Base-by-base conservation (phyloP, 92 coral and sea anemone species). In the Siderastrea radians region DNA sequence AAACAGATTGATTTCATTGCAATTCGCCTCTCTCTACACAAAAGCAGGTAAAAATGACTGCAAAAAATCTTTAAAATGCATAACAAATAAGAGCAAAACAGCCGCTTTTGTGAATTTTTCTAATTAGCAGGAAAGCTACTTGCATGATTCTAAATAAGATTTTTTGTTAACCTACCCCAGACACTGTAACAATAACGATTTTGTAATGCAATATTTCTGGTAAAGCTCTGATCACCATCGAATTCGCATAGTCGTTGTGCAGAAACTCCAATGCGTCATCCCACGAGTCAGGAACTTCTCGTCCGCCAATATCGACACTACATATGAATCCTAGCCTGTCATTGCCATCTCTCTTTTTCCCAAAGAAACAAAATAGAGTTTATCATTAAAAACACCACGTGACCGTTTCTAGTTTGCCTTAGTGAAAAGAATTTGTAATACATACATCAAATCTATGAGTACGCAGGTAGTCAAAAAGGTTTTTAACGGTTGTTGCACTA, bases 391-490 rank as follows among this genome's bases (percentile, higher is more conserved):
- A 60, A 60, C 11, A 60, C 64, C 38, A 60, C n/a, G 14, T 61
- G 64, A 78, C 44, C 17, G 74, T 3, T 47, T 69, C 72, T 7
- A 2, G 53, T 7, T 59, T 47, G 64, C 64, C 64, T 2, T 59
- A 59, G 4, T 69, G 19, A 79, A 44, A 16, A 60, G 3, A 17
- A 61, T 13, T 55, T 45, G 74, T 55, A 83, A 83, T 85, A 78
- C 90, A 47, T 78, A 86, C 90, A 83, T 86, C 68, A 86, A 62
- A 86, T 54, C 90, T 78, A 63, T 86, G 90, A 78, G 48, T 86
- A 45, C 49, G 43, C 43, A 86, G 90, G 67, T 47, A 86, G 51
- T 77, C 90, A 52, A 86, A 86, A 53, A 52, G 61, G 60, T 77
- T 60, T 78, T 78, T 69, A 53, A 86, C 78, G 19, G 57, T 67